phyloP scores from a whole-genome alignment of 2,888 invertebrate species.

The Acanthosepion lycidas region DNA sequence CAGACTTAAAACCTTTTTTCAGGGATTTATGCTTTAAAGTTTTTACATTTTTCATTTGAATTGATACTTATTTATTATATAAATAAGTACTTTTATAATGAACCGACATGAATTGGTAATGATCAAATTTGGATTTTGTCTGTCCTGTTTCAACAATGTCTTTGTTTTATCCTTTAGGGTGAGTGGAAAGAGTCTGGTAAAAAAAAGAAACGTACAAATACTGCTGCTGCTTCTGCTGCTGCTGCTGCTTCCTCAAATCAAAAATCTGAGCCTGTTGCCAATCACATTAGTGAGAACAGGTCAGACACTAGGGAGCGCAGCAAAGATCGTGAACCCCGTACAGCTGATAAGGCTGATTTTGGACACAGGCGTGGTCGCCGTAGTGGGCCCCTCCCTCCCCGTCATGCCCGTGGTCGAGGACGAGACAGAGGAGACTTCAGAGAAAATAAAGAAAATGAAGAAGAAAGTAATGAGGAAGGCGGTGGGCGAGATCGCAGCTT shows the following conservation, averaged over 20 bases:
- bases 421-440: slow-evolving; percentile 43
- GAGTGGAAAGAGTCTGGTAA: slow-evolving; percentile 69
- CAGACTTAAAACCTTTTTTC: too few species aligned
- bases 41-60: too few species aligned
- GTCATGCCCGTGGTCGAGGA: slow-evolving; percentile 45
- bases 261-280: slow-evolving; percentile 57
- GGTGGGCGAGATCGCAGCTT: slow-evolving; percentile 41
- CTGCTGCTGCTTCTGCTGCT: slow-evolving; percentile 49
- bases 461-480: slow-evolving; percentile 44
- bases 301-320: slow-evolving; percentile 57
- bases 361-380: slow-evolving; percentile 46
- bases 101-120: not conserved
- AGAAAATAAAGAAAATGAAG: slow-evolving; percentile 47
- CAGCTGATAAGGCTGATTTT: slow-evolving; percentile 47
- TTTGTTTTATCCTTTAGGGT: slow-evolving; percentile 53
- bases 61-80: too few species aligned
- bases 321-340: slow-evolving; percentile 51
- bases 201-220: slow-evolving; percentile 62
- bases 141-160: not conserved
- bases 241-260: slow-evolving; percentile 51
- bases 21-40: too few species aligned
- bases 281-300: slow-evolving; percentile 58
- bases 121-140: not conserved
- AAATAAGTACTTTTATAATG: too few species aligned
- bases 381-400: slow-evolving; percentile 39